Conservation (phyloP, 64 coral and sea anemone genomes). For the Catalaphyllia jardinei region DNA sequence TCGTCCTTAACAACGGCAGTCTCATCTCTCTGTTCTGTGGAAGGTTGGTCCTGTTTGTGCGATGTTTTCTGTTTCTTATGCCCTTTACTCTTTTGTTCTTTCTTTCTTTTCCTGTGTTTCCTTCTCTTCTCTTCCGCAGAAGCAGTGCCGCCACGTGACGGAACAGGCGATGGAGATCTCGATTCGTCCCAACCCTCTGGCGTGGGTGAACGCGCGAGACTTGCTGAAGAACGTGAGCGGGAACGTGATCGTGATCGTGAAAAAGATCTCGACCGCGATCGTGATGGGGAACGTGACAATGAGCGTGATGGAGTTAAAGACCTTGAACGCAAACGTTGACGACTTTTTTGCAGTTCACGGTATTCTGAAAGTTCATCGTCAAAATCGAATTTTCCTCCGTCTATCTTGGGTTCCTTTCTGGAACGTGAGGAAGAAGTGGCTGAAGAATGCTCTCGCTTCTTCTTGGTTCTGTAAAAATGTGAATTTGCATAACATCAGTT, state of each 20-base stretch:
- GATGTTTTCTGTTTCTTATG: slow-evolving; percentile 50
- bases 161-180: slow-evolving; percentile 47
- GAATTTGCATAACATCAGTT: neutral
- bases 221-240: slow-evolving; percentile 43
- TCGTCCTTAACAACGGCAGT: neutral
- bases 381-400: slow-evolving; percentile 33
- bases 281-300: slow-evolving; percentile 40
- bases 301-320: slow-evolving; percentile 42
- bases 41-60: neutral
- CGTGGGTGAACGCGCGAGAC: slow-evolving; percentile 54
- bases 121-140: slow-evolving; percentile 37
- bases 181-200: slow-evolving; percentile 72
- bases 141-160: neutral
- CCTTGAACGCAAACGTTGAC: slow-evolving; percentile 36
- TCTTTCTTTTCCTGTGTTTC: slow-evolving; percentile 58
- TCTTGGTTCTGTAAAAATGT: slow-evolving; percentile 9
- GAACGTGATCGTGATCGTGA: slow-evolving; percentile 54
- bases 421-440: neutral
- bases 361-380: slow-evolving; percentile 64
- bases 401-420: slow-evolving; percentile 31
- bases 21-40: slow-evolving; percentile 5
- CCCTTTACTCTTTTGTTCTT: slow-evolving; percentile 59
- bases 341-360: slow-evolving; percentile 47
- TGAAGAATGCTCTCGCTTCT: slow-evolving; percentile 26
- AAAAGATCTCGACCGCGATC: slow-evolving; percentile 25